Evolutionary conservation across 1,140 invertebrate species (phyloP).

Genomic region (Homarus americanus): DNA sequence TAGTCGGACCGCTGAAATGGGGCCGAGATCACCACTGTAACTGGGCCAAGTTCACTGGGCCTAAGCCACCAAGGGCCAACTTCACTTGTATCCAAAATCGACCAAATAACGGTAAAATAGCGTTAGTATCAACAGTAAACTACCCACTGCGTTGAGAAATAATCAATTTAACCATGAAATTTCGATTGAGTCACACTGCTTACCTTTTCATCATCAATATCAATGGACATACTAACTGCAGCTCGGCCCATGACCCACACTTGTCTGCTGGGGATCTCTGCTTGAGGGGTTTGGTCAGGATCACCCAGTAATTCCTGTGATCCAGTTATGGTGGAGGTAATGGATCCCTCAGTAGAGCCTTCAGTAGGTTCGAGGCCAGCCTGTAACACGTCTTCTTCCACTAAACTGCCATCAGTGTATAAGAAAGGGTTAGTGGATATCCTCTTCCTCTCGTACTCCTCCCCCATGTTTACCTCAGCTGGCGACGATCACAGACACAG

Average conservation of each 20-base stretch:
- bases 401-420: slow-evolving; percentile 56
- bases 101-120: no score
- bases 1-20: no score
- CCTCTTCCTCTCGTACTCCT: slow-evolving; percentile 50
- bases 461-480: slow-evolving; percentile 30
- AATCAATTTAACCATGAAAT: no score
- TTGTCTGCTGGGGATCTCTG: slow-evolving; percentile 33
- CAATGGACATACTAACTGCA: slow-evolving; percentile 19
- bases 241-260: slow-evolving; percentile 30
- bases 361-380: not conserved
- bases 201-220: slow-evolving; percentile 57
- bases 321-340: not conserved
- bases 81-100: no score
- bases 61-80: no score
- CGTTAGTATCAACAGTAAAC: no score
- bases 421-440: slow-evolving; percentile 58
- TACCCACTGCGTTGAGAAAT: no score
- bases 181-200: no score
- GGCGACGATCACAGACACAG: no score
- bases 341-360: not conserved
- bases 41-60: no score
- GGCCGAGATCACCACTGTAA: no score
- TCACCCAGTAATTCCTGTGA: slow-evolving; percentile 4
- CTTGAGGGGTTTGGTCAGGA: slow-evolving; percentile 49
- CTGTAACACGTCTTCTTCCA: slow-evolving; percentile 48